phyloP scores from a whole-genome alignment of 1,140 invertebrate genomes.

The Nebria ingens region DNA sequence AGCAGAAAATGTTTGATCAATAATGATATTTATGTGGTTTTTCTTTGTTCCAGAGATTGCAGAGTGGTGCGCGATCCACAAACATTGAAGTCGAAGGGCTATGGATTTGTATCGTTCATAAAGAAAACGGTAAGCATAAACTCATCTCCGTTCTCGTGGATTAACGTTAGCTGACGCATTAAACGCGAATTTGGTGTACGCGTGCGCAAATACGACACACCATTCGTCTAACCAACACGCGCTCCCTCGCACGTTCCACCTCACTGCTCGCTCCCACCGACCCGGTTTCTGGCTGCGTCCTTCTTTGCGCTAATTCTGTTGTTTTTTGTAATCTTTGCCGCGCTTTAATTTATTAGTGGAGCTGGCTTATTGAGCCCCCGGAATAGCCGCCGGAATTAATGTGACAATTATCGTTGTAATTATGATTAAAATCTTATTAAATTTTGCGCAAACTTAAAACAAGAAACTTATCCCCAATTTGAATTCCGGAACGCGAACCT shows the following conservation, averaged over 20 bases:
- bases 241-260: too few species aligned
- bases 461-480: neutral
- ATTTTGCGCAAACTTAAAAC: conserved; percentile 1
- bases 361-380: neutral
- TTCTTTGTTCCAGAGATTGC: conserved; percentile 58
- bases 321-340: neutral
- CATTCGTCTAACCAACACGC: neutral
- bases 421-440: conserved; percentile 10
- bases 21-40: too few species aligned
- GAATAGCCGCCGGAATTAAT: neutral
- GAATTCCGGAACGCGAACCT: neutral
- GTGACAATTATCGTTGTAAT: neutral
- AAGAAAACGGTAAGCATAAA: conserved; percentile 65
- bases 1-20: too few species aligned
- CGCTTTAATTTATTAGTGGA: neutral
- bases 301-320: neutral
- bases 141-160: neutral
- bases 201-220: neutral
- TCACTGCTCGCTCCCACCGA: neutral
- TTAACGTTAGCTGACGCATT: neutral
- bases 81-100: conserved; percentile 98
- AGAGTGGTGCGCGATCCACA: conserved; percentile 97
- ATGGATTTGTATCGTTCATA: conserved; percentile 98
- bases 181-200: neutral
- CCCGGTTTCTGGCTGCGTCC: neutral